A percentile compares a stretch with the other conserved stretches of the same genome.
These are phyloP conservation scores for Anniella stebbinsi DNA, from an alignment of 2,797 vertebrate genomes.

Conservation along the genomic window DNA sequence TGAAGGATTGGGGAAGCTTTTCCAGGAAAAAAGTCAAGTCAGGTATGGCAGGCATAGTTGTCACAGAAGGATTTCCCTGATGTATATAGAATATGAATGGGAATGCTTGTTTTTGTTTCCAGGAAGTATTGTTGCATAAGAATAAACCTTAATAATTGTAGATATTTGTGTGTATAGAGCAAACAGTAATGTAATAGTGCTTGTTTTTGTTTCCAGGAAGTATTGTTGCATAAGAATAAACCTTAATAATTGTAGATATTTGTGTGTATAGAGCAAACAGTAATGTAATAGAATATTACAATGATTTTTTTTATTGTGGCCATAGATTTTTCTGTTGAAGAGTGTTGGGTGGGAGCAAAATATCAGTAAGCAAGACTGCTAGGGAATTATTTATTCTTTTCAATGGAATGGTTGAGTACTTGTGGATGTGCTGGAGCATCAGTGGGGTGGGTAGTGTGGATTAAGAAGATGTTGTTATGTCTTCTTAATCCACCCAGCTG, in stretches of 20 bases:
- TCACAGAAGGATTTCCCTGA: neutral
- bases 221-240: no score
- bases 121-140: rapidly evolving
- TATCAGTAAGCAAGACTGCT: constrained; percentile 20
- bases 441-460: neutral
- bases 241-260: neutral
- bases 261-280: constrained; percentile 28
- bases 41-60: neutral
- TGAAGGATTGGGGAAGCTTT: neutral
- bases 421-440: neutral
- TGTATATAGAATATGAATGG: neutral
- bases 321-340: neutral
- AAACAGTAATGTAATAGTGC: constrained; percentile 23
- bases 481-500: neutral
- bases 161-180: constrained; percentile 14
- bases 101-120: neutral
- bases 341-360: neutral
- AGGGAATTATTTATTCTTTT: neutral
- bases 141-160: constrained; percentile 13
- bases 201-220: no score
- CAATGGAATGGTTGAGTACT: constrained; percentile 32
- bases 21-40: neutral
- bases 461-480: neutral
- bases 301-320: constrained; percentile 9
- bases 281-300: constrained; percentile 27